A percentile compares a stretch with the other conserved stretches of the same genome.
phyloP scores from a whole-genome alignment of 2,797 vertebrate genomes.

The Coregonus ussuriensis region DNA sequence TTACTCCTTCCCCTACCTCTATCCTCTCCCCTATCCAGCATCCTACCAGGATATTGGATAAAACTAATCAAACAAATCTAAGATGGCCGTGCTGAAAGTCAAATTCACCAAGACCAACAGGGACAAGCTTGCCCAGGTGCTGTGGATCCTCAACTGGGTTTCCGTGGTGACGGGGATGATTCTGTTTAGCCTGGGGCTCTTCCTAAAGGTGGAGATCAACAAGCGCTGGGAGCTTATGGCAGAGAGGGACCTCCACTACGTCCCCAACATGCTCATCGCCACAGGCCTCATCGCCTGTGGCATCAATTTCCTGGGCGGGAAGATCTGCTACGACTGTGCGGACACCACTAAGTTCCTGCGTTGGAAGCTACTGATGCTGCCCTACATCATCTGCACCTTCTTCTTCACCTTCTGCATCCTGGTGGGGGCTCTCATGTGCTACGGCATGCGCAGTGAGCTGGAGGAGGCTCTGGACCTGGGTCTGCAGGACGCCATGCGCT shows the following conservation, averaged over 20 bases:
- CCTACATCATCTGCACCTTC: slow-evolving; percentile 88
- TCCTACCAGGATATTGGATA: slow-evolving; percentile 21
- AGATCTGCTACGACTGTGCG: slow-evolving; percentile 92
- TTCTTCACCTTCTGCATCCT: slow-evolving; percentile 90
- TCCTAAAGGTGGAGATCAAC: slow-evolving; percentile 89
- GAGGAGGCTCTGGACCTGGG: slow-evolving; percentile 85
- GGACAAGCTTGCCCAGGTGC: slow-evolving; percentile 88
- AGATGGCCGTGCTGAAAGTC: slow-evolving; percentile 79
- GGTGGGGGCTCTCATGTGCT: slow-evolving; percentile 90
- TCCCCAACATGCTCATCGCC: slow-evolving; percentile 88
- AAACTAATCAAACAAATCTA: slow-evolving; percentile 21
- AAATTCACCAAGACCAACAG: slow-evolving; percentile 88
- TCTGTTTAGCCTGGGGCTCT: slow-evolving; percentile 88
- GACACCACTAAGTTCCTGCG: slow-evolving; percentile 86
- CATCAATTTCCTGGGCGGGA: slow-evolving; percentile 91
- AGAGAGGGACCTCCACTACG: slow-evolving; percentile 78
- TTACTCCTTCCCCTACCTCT: slow-evolving; percentile 34
- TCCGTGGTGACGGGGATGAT: slow-evolving; percentile 85
- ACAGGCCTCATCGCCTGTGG: slow-evolving; percentile 86
- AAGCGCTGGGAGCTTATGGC: slow-evolving; percentile 80
- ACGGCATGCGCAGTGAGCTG: slow-evolving; percentile 84
- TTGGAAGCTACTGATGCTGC: slow-evolving; percentile 90
- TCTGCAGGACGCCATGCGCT: slow-evolving; percentile 82
- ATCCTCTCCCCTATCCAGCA: slow-evolving; percentile 38
- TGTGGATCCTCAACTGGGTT: slow-evolving; percentile 95